phyloP scores from a whole-genome alignment of 2,113 vertebrate genomes.

The Entomyzon cyanotis region DNA sequence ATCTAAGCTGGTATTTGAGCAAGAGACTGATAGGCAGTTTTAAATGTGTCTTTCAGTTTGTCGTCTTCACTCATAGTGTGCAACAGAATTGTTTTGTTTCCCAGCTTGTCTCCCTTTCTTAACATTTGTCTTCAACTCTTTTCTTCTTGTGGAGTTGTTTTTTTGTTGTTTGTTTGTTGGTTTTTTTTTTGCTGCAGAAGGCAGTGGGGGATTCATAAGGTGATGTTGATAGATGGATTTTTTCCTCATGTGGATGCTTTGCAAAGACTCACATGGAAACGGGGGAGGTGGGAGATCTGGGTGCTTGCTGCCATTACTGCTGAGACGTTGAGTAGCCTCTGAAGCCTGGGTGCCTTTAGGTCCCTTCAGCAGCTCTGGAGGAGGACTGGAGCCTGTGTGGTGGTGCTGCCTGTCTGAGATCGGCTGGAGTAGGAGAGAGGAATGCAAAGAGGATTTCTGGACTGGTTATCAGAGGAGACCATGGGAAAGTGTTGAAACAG shows the following conservation, averaged over 20 bases:
- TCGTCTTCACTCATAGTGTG: not conserved
- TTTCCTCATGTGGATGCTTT: not conserved
- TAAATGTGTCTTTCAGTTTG: not conserved
- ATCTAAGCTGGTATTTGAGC: constrained; percentile 29
- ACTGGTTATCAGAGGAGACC: not conserved
- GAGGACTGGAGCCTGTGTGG: not conserved
- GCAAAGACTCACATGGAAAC: not conserved
- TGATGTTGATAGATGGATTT: not conserved
- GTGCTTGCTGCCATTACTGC: not conserved
- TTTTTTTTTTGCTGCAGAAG: not conserved
- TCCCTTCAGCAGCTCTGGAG: not conserved
- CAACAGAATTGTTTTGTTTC: not conserved
- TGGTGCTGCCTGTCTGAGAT: not conserved
- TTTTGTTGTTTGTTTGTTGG: not conserved
- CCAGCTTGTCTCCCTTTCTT: not conserved
- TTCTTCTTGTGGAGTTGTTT: too few species aligned
- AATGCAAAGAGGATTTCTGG: not conserved
- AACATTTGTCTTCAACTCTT: not conserved
- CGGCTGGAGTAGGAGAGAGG: not conserved
- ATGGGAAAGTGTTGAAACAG: not conserved
- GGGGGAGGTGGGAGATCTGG: not conserved
- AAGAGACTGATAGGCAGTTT: constrained; percentile 31
- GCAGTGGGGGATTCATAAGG: not conserved
- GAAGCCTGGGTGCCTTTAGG: not conserved
- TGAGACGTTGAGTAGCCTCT: not conserved